Base-by-base conservation (phyloP, 2,888 invertebrate species). In the Ornithoptera priamus region DNA sequence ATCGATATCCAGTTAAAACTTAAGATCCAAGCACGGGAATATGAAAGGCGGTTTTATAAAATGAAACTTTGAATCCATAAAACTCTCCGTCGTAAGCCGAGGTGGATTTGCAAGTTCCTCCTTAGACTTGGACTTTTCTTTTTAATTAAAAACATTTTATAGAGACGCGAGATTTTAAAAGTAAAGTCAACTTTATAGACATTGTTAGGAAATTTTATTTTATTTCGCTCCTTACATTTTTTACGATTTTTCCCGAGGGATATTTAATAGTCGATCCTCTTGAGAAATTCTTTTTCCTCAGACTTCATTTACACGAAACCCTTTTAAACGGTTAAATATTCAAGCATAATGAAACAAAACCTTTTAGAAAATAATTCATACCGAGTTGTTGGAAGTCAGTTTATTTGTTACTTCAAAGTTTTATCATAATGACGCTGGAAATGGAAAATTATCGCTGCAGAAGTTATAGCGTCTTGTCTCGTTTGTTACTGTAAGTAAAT, bases 71-170 rank as follows among this genome's bases (percentile, higher is more conserved):
- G 78, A 81, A 76, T 82, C 82, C 81, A 81, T 81, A 84, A 85
- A 86, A 86, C 85, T 83, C 83, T 76, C 76, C 72, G 67, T 70
- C 76, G 76, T 77, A 77, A 75, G 81, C 81, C 87, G 86, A 88
- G 85, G 85, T 85, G 88, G 89, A 89, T 90, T 90, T 88, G 89
- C 89, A 86, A 86, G 86, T 88, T 85, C 83, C 84, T 85, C 82
- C 78, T 77, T 72, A 72, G 79, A 77, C 80, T 80, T 81, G 76
- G 79, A 82, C 83, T 83, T 85, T 82, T 82, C 81, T 85, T 88
- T 89, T 89, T 88, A 89, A 89, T 89, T 88, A 89, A 90, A 89
- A 85, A 80, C 83, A 84, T 86, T 88, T 88, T 86, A 86, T 85
- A 79, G 80, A 81, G 80, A 77, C 78, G 75, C 75, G 76, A 77